Base-by-base conservation (phyloP, 2,888 invertebrate genomes). In the Leptothorax acervorum region DNA sequence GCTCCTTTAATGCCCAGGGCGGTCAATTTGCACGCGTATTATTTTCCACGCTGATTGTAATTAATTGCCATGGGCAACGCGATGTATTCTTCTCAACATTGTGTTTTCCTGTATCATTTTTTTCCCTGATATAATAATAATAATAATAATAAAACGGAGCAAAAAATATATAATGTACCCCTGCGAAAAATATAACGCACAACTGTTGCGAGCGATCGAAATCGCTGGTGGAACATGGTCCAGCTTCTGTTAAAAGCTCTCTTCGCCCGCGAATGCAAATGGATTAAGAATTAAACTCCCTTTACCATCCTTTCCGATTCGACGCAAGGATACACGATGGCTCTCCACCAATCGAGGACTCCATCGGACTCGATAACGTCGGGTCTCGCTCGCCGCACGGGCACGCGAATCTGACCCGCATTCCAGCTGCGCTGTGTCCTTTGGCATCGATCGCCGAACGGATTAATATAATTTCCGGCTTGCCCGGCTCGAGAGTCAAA, bases 391-490 rank as follows among this genome's bases (percentile, higher is more conserved):
- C 6, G 35, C 35, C 76, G 39, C 45, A 57, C 31, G 39, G 12
- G 12, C 68, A 68, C 31, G 76, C 53, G 70, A 79, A 57, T 79
- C 35, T 79, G 45, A 71, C 79, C 71, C 48, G 60, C 71, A 71
- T 79, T 79, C 79, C 79, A 60, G 23, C n/a, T 57, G 45, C 23
- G 45, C 78, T n/a, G 48, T 48, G 71, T 79, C 79, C 79, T 79
- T 79, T 79, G 48, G 60, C 71, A 79, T 79, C 79, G 79, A 79
- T 79, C 71, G 48, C 35, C 35, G 12, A 48, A 18, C 45, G 45
- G 79, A 79, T 79, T 79, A 71, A 79, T 79, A 79, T 79, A 79
- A 79, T 71, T 71, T 79, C 79, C 79, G 79, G 60, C 60, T 39
- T 48, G n/a, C 23, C 35, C 53, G 55, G n/a, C 15, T 42, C 71